Conservation (phyloP, 1,140 invertebrate genomes). For the Dinoponera quadriceps region DNA sequence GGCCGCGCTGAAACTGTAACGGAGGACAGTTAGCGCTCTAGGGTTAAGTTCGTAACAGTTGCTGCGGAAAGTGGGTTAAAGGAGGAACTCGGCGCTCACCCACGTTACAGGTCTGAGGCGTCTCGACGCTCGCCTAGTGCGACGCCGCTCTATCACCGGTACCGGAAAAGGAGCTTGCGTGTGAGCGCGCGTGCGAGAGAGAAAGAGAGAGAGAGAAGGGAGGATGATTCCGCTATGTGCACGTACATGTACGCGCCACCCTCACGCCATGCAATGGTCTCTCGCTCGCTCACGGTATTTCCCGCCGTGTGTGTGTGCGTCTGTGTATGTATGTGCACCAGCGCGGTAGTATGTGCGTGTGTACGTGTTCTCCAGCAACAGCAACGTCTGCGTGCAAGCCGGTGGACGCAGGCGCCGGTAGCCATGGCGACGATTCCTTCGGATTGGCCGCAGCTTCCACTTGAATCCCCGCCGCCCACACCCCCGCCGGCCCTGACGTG, state of each 20-base stretch:
- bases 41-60: slow-evolving; percentile 51
- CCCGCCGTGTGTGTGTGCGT: slow-evolving; percentile 15
- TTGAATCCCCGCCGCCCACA: slow-evolving; percentile 81
- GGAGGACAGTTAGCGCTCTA: not conserved
- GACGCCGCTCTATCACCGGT: slow-evolving; percentile 9
- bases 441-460: slow-evolving; percentile 85
- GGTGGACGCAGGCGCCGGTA: slow-evolving; percentile 83
- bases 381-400: slow-evolving; percentile 71
- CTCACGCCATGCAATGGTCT: slow-evolving; percentile 27
- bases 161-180: slow-evolving; percentile 21
- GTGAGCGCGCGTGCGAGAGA: not conserved
- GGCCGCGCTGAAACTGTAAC: not conserved
- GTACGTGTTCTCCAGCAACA: slow-evolving; percentile 58
- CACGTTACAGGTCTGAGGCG: slow-evolving; percentile 10
- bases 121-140: not conserved
- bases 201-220: slow-evolving; percentile 1
- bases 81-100: slow-evolving; percentile 17
- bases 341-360: slow-evolving; percentile 42
- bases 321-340: slow-evolving; percentile 8
- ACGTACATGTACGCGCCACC: slow-evolving; percentile 7
- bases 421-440: slow-evolving; percentile 85
- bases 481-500: slow-evolving; percentile 71
- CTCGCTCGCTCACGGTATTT: slow-evolving; percentile 28
- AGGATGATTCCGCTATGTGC: slow-evolving; percentile 11
- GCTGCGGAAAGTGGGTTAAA: slow-evolving; percentile 66